Conservation (phyloP, 2,888 invertebrate species). For the Epiblema foenella region DNA sequence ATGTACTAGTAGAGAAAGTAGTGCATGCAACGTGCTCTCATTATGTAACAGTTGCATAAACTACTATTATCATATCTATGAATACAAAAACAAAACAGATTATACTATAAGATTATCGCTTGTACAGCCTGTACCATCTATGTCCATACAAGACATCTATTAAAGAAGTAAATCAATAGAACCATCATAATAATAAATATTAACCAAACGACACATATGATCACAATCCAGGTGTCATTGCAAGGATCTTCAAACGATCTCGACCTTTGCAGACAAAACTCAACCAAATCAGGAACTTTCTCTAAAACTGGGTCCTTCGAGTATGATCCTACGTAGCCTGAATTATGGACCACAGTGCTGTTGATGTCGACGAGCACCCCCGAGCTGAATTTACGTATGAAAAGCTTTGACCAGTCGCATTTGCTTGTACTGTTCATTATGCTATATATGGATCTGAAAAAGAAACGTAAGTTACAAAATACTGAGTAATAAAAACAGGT, state of each 20-base stretch:
- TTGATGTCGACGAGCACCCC: background rate
- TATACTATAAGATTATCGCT: no score
- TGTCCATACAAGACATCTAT: constrained; percentile 24
- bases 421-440: background rate
- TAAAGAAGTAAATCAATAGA: constrained; percentile 12
- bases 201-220: constrained; percentile 6
- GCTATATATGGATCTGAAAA: constrained; percentile 12
- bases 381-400: background rate
- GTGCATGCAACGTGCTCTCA: no score
- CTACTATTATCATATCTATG: no score
- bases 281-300: background rate
- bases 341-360: background rate
- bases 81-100: no score
- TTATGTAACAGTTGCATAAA: no score
- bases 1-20: no score
- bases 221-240: constrained; percentile 4
- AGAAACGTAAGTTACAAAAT: background rate
- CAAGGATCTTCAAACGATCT: constrained; percentile 18
- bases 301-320: background rate
- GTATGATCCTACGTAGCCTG: background rate
- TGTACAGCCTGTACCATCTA: background rate
- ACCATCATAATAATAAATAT: constrained; percentile 10
- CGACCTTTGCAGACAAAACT: constrained; percentile 7
- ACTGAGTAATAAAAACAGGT: no score
- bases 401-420: background rate